Evolutionary conservation across 2,797 vertebrate genomes (phyloP).

Genomic region (Fringilla coelebs): DNA sequence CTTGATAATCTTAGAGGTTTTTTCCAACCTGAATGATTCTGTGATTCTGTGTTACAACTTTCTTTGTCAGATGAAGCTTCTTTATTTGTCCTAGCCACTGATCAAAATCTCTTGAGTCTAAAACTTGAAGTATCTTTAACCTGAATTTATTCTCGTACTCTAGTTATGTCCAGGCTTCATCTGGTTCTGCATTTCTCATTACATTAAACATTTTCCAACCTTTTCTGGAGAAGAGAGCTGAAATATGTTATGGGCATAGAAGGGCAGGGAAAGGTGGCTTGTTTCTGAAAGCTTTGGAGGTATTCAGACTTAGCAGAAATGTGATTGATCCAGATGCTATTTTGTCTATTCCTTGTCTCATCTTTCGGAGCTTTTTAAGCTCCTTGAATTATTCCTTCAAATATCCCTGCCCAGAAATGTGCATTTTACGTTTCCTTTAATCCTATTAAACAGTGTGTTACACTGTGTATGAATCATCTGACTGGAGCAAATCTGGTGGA

Average conservation of each 20-base stretch:
- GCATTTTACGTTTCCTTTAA: conserved; percentile 38
- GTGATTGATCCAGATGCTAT: not conserved
- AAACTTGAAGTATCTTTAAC: not conserved
- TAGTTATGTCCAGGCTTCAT: not conserved
- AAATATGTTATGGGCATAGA: not conserved
- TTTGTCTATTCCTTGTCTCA: not conserved
- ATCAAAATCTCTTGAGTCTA: not conserved
- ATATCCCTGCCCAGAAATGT: conserved; percentile 14
- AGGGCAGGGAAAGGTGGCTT: not conserved
- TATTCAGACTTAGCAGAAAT: not conserved
- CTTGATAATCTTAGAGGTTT: accelerated
- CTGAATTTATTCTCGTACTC: not conserved
- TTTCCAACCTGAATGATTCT: not conserved
- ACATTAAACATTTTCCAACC: not conserved
- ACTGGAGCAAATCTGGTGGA: conserved; percentile 59
- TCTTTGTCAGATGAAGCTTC: not conserved
- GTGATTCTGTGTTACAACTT: not conserved
- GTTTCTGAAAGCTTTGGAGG: not conserved
- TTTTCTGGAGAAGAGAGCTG: not conserved
- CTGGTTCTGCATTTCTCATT: not conserved
- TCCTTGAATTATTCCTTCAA: conserved; percentile 4
- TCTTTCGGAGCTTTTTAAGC: not conserved
- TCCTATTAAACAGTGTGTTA: conserved; percentile 28
- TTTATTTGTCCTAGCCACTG: not conserved
- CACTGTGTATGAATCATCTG: conserved; percentile 59